Evolutionary conservation across 2,888 invertebrate genomes (phyloP).

Genomic region (Eupithecia abbreviata): DNA sequence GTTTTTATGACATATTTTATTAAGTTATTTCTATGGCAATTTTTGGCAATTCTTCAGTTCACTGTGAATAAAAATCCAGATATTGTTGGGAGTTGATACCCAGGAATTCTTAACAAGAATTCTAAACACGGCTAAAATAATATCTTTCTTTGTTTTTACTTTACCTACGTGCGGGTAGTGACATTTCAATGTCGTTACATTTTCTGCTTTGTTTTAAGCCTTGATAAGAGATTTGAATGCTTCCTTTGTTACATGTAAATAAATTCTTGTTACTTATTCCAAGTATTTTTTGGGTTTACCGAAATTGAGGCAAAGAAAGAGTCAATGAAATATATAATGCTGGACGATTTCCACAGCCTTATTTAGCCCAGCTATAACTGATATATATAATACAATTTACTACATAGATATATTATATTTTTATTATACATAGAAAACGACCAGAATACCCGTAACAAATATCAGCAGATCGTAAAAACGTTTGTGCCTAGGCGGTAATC

Average conservation of each 20-base stretch:
- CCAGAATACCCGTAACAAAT: no score
- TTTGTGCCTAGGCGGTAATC: no score
- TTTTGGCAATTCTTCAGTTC: background rate
- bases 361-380: no score
- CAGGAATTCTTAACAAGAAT: background rate
- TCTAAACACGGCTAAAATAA: background rate
- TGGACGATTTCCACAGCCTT: no score
- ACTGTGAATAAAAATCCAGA: background rate
- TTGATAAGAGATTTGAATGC: background rate
- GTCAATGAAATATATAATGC: background rate
- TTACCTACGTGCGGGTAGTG: background rate
- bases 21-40: no score
- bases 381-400: no score
- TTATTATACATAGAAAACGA: no score
- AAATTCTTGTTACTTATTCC: background rate
- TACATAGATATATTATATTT: no score
- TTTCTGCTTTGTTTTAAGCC: background rate
- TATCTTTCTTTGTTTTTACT: background rate
- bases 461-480: no score
- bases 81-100: background rate
- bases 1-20: no score
- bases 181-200: background rate
- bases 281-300: background rate
- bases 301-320: background rate
- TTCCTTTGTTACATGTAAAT: background rate